These are phyloP conservation scores for Drosophila grimshawi DNA, from an alignment of 1,140 invertebrate species.

Conservation along the genomic window DNA sequence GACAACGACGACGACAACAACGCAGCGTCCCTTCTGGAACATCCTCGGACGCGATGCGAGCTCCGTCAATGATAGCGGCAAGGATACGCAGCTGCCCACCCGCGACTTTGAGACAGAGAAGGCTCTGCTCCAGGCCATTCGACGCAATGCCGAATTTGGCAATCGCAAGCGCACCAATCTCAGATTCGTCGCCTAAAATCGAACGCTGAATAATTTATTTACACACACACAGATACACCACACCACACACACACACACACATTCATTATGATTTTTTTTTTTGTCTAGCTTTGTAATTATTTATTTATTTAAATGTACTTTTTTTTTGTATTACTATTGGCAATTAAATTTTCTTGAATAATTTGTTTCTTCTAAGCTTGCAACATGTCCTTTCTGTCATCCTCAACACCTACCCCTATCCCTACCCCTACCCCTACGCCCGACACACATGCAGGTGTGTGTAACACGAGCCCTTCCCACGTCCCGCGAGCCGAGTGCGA, in stretches of 20 bases:
- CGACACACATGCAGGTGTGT: slow-evolving; percentile 46
- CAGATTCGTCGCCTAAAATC: slow-evolving; percentile 54
- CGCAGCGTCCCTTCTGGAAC: slow-evolving; percentile 79
- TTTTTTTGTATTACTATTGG: slow-evolving; percentile 33
- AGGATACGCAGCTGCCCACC: neutral
- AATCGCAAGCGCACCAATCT: slow-evolving; percentile 70
- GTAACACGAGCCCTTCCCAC: slow-evolving; percentile 53
- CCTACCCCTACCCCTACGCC: neutral
- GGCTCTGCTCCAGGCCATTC: slow-evolving; percentile 41
- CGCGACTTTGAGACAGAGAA: slow-evolving; percentile 36
- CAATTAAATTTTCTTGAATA: slow-evolving; percentile 24
- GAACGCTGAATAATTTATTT: neutral
- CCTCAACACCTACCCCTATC: neutral
- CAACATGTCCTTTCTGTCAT: too few species aligned
- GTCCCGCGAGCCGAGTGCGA: neutral
- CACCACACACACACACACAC: neutral
- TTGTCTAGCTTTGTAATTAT: slow-evolving; percentile 54
- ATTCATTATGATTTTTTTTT: slow-evolving; percentile 33
- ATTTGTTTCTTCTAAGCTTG: neutral
- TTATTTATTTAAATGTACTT: slow-evolving; percentile 57
- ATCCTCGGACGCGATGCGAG: slow-evolving; percentile 62
- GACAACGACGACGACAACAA: slow-evolving; percentile 74
- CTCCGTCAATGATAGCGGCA: neutral
- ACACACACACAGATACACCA: too few species aligned
- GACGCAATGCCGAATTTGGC: slow-evolving; percentile 61